Conservation (phyloP, 2,888 invertebrate genomes). For the Catocala sponsa region DNA sequence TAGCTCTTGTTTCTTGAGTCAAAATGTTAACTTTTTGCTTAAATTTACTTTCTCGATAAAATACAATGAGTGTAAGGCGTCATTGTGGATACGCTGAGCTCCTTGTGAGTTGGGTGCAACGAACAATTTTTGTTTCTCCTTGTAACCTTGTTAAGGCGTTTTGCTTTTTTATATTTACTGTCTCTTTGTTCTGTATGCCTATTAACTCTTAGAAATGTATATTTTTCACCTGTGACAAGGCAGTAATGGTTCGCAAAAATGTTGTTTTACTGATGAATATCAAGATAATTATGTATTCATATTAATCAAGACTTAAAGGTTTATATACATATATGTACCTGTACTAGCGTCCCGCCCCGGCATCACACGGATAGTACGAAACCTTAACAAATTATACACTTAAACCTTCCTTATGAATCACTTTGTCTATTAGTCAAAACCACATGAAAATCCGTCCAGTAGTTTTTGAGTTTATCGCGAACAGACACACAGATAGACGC, state of each 20-base stretch:
- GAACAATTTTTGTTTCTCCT: conserved; percentile 35
- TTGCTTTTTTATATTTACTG: conserved; percentile 5
- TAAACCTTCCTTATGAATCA: no score
- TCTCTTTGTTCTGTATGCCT: conserved; percentile 21
- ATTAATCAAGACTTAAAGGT: no score
- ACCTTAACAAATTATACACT: no score
- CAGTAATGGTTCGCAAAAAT: background rate
- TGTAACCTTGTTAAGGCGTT: conserved; percentile 28
- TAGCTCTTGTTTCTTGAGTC: conserved; percentile 29
- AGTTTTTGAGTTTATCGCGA: no score
- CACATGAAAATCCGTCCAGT: no score
- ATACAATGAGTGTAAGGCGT: conserved; percentile 31
- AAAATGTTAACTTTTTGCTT: conserved; percentile 35
- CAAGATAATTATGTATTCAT: no score
- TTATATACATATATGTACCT: no score
- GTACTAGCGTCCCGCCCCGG: no score
- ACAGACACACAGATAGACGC: no score
- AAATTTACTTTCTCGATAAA: conserved; percentile 29
- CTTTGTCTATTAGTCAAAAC: no score
- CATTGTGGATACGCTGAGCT: conserved; percentile 39
- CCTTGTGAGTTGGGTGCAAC: conserved; percentile 30
- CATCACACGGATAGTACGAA: no score
- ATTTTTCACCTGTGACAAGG: background rate
- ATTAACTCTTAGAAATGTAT: background rate
- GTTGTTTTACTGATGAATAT: no score